Conservation (phyloP, 37 sponge, comb jelly and placozoan genomes). For the Beroe ovata region DNA sequence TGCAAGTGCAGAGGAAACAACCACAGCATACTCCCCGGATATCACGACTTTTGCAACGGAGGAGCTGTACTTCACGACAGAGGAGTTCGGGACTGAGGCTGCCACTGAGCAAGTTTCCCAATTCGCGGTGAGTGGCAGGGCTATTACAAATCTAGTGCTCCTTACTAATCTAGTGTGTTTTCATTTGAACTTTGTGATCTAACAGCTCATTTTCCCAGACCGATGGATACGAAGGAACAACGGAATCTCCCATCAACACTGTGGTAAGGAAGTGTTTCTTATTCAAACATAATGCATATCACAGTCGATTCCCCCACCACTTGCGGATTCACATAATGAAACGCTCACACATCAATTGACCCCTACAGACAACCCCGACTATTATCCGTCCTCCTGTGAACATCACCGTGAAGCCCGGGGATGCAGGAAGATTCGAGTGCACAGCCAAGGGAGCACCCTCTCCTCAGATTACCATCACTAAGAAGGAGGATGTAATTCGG, state of each 20-base stretch:
- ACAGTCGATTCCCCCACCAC: too few species aligned
- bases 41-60: not conserved
- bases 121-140: too few species aligned
- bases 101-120: too few species aligned
- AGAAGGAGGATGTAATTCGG: not conserved
- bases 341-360: too few species aligned
- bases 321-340: too few species aligned
- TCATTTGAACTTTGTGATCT: too few species aligned
- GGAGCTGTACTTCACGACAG: not conserved
- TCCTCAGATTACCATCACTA: constrained; percentile 48
- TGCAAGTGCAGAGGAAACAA: not conserved
- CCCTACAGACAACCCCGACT: constrained; percentile 15
- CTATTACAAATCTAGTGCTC: too few species aligned
- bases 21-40: not conserved
- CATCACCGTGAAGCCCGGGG: constrained; percentile 13
- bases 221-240: not conserved
- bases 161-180: too few species aligned
- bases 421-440: constrained; percentile 7
- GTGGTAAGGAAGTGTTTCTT: too few species aligned
- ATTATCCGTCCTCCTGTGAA: constrained; percentile 41
- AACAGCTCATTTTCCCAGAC: too few species aligned
- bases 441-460: constrained; percentile 4
- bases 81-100: not conserved
- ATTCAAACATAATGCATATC: too few species aligned
- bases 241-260: not conserved